Base-by-base conservation (phyloP, 2,113 vertebrate genomes). In the Okapia johnstoni region DNA sequence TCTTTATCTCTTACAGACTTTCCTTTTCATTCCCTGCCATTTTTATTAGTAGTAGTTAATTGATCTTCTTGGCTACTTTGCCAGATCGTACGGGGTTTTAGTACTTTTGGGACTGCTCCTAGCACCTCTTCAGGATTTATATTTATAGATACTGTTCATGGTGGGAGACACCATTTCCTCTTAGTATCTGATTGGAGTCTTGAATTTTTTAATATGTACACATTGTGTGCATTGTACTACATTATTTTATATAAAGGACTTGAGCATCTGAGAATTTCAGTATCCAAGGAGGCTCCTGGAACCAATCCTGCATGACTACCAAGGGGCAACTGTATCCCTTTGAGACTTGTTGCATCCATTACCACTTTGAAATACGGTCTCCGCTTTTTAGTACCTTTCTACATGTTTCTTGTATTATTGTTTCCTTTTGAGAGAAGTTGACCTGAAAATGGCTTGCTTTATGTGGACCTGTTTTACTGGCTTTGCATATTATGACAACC, bases 361-460 rank as follows among this genome's bases (percentile, higher is more conserved):
- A 80, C 81, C 88, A 36, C 36, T 57, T 85, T 76, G 76, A 93
- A 97, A 60, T 93, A 93, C 77, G 70, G 61, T 81, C 28, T 87
- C 16, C 4, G 58, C 13, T 80, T 93, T 80, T 76, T 84, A 90
- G 26, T 52, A 77, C 1, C 46, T 85, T 80, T 50, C 48, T 90
- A 28, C 57, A 11, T 86, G 58, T 91, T 86, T 97, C 23, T 52
- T 96, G 13, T 84, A 17, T 91, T 88, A 54, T 88, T 96, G 79
- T 52, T 97, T 97, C 28, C 15, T 83, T 77, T 88, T 88, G 70
- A 94, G 92, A 66, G 26, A 91, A 83, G 86, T 87, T 92, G n/a
- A 12, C 48, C 79, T 63, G 36, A 28, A 91, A 95, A 76, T 23
- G 92, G 23, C n/a, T 84, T 73, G 40, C 30, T 88, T 93, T 86